Evolutionary conservation across 2,113 vertebrate species (phyloP).

Genomic region (Cyanoderma ruficeps): DNA sequence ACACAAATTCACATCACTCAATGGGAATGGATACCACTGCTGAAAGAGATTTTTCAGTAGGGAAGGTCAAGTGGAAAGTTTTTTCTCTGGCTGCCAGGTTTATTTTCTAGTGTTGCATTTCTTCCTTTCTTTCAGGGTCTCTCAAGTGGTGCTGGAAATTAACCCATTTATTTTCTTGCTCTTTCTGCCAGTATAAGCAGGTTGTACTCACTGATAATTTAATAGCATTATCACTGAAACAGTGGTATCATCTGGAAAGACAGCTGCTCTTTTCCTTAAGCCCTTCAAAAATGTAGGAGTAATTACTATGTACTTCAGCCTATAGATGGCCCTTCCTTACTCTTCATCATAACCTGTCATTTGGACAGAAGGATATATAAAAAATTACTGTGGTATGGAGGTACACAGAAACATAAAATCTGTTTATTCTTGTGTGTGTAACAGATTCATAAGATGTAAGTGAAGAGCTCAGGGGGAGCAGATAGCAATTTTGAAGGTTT

Average conservation of each 20-base stretch:
- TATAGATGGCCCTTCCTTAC: not conserved
- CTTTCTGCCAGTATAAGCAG: not conserved
- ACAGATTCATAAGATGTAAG: not conserved
- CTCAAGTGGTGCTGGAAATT: not conserved
- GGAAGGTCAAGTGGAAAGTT: constrained; percentile 3
- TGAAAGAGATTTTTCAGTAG: not conserved
- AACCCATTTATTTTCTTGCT: not conserved
- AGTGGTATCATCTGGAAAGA: not conserved
- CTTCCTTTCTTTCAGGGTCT: not conserved
- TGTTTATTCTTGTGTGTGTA: not conserved
- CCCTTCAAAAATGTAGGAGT: not conserved
- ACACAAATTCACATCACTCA: not conserved
- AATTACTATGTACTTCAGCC: not conserved
- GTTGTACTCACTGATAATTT: not conserved
- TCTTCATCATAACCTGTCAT: not conserved
- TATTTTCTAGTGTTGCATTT: not conserved
- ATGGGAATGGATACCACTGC: not conserved
- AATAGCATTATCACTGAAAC: not conserved
- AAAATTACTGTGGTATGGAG: not conserved
- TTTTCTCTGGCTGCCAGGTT: not conserved
- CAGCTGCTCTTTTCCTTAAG: not conserved
- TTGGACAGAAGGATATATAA: not conserved
- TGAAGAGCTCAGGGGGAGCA: not conserved
- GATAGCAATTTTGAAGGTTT: not conserved
- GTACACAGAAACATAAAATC: not conserved